phyloP scores from a whole-genome alignment of 1,140 invertebrate species.

The Orchestia grillus region DNA sequence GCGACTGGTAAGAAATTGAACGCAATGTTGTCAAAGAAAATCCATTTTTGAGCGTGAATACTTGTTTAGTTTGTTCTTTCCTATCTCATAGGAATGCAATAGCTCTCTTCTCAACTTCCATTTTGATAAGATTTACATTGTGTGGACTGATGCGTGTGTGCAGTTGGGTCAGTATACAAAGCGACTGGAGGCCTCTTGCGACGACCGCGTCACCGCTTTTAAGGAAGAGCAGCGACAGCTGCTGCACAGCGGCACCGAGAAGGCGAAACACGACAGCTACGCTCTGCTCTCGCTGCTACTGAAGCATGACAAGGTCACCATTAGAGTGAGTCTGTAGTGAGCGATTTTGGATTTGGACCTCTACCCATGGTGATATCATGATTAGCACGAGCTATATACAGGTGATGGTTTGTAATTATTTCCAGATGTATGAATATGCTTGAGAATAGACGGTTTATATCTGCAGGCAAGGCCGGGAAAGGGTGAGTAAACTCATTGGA shows the following conservation, averaged over 20 bases:
- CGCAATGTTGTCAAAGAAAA: no score
- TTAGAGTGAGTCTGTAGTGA: background rate
- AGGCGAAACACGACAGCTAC: conserved; percentile 32
- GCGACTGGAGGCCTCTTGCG: background rate
- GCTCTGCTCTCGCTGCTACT: background rate
- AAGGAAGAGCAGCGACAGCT: background rate
- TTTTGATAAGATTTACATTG: background rate
- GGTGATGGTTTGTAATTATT: no score
- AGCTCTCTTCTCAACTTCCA: background rate
- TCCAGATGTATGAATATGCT: no score
- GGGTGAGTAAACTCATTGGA: no score
- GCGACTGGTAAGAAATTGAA: no score
- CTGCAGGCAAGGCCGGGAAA: no score
- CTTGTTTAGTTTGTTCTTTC: background rate
- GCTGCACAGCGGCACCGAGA: background rate
- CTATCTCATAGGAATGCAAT: background rate
- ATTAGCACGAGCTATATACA: no score
- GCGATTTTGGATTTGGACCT: no score
- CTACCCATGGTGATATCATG: no score
- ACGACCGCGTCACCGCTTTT: background rate
- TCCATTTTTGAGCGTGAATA: background rate
- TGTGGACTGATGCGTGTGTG: background rate
- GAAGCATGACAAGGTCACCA: background rate
- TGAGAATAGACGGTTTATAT: no score
- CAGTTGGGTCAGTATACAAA: conserved; percentile 24